Percentiles rank a stretch among this genome's conserved stretches.
phyloP scores from a whole-genome alignment of 2,797 vertebrate genomes.

The Chrosomus eos region DNA sequence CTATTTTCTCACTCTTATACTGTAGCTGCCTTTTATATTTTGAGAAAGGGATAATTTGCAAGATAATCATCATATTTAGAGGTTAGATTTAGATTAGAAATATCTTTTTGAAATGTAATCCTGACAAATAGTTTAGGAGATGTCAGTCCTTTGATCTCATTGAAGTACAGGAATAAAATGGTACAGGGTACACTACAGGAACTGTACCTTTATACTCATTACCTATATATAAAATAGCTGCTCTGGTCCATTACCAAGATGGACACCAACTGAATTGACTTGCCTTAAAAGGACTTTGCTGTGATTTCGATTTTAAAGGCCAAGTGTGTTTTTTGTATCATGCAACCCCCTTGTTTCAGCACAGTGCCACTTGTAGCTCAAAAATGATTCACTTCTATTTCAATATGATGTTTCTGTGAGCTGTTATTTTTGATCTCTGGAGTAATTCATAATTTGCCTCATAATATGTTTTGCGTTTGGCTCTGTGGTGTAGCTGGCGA shows the following conservation, averaged over 20 bases:
- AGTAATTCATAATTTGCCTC: slow-evolving; percentile 12
- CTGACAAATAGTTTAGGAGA: not conserved
- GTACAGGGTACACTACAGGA: not conserved
- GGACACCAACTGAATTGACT: not conserved
- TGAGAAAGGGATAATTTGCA: not conserved
- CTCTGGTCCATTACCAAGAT: not conserved
- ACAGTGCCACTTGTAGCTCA: not conserved
- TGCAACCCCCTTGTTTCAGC: not conserved
- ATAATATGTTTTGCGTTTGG: slow-evolving; percentile 9
- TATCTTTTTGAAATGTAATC: not conserved
- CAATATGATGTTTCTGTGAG: not conserved
- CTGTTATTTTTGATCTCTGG: not conserved
- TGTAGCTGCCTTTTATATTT: not conserved
- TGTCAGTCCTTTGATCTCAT: not conserved
- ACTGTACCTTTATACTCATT: not conserved
- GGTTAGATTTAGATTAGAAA: not conserved
- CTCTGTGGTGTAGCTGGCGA: slow-evolving; percentile 83
- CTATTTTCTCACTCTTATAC: not conserved
- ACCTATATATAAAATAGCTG: not conserved
- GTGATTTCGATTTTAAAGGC: not conserved
- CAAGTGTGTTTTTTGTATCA: not conserved
- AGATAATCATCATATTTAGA: not conserved
- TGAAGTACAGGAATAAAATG: not conserved
- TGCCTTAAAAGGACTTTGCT: not conserved
- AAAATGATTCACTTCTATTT: not conserved